Percentiles rank a stretch among this genome's conserved stretches.
Conservation (phyloP, 2,888 invertebrate genomes). For the Dusona sp. region DNA sequence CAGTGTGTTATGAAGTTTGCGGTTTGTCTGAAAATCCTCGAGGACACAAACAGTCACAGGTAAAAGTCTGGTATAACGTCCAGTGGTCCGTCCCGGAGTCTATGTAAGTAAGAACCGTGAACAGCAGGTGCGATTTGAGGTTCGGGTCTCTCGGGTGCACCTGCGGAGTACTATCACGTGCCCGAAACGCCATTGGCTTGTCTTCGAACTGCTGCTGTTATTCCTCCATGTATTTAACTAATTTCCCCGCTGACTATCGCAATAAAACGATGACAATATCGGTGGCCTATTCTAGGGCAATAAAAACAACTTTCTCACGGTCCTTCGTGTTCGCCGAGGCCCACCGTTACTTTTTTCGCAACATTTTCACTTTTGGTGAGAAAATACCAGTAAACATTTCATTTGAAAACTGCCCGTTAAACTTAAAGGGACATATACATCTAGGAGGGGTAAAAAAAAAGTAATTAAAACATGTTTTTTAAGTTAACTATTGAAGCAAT, state of each 20-base stretch:
- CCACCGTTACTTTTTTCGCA: neutral
- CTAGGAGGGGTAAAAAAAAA: neutral
- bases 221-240: conserved; percentile 43
- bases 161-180: conserved; percentile 66
- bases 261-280: conserved; percentile 9
- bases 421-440: neutral
- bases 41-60: conserved; percentile 34
- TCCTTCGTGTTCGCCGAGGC: neutral
- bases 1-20: conserved; percentile 22
- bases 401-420: neutral
- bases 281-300: neutral
- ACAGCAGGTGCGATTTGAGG: conserved; percentile 62
- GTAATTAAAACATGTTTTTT: neutral
- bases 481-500: neutral
- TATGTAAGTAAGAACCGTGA: conserved; percentile 27
- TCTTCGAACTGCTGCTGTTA: conserved; percentile 50
- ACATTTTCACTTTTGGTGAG: neutral
- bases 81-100: conserved; percentile 1
- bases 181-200: conserved; percentile 53
- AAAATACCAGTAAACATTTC: neutral
- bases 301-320: neutral
- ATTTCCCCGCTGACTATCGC: conserved; percentile 27
- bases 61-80: conserved; percentile 24
- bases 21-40: conserved; percentile 22
- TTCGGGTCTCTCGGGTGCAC: conserved; percentile 39